These are phyloP conservation scores for Barnardius zonarius DNA, from an alignment of 2,113 vertebrate species.

Conservation along the genomic window DNA sequence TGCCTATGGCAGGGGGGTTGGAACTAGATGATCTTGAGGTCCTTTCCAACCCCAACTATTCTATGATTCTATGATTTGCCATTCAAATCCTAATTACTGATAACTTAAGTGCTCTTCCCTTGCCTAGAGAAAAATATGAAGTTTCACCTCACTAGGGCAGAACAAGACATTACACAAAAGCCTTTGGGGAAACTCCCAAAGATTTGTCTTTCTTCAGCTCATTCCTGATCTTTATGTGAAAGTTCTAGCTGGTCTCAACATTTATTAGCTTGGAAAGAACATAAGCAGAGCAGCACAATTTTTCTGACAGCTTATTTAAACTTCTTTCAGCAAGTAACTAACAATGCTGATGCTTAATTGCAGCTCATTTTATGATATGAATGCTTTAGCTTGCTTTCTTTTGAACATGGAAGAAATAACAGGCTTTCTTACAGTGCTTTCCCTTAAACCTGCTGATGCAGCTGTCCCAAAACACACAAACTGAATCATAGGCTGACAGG, in stretches of 20 bases:
- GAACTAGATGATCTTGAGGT: too few relatives aligned
- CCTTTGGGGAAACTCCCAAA: neutral
- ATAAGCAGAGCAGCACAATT: neutral
- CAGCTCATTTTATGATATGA: neutral
- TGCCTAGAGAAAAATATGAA: neutral
- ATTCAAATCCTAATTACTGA: neutral
- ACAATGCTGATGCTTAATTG: neutral
- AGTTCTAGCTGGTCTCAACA: neutral
- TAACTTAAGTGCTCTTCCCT: neutral
- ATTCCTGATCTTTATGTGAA: neutral
- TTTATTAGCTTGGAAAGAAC: neutral
- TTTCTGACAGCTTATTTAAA: neutral
- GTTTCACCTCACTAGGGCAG: neutral
- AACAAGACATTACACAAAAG: neutral
- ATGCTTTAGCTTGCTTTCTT: neutral
- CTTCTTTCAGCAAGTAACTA: neutral
- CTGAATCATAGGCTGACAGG: neutral
- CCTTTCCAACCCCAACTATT: too few relatives aligned
- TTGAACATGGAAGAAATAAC: neutral
- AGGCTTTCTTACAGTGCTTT: neutral
- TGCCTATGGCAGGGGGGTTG: too few relatives aligned
- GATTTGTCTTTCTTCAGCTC: neutral
- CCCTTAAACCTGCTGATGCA: neutral
- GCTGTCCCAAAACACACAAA: neutral
- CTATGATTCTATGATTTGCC: neutral